These are phyloP conservation scores for Malurus leucopterus DNA, from an alignment of 2,797 vertebrate genomes.

Conservation along the genomic window DNA sequence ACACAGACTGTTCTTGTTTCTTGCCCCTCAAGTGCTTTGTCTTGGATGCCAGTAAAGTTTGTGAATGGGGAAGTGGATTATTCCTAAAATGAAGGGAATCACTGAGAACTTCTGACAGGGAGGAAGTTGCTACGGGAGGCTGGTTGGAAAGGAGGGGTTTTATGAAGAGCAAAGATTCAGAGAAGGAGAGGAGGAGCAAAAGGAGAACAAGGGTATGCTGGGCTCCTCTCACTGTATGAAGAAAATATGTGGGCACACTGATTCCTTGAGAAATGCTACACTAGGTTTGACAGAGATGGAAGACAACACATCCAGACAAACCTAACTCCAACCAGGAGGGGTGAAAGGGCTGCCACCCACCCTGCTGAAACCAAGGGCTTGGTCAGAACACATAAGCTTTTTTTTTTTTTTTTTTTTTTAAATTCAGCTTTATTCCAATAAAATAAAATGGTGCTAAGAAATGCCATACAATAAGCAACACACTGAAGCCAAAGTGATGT, in stretches of 20 bases:
- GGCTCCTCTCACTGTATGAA: background rate
- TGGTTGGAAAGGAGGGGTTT: background rate
- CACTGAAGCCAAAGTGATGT: background rate
- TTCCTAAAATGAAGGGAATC: background rate
- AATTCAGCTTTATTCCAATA: background rate
- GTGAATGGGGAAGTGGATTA: background rate
- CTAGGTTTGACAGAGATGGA: background rate
- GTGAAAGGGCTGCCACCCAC: background rate
- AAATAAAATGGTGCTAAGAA: background rate
- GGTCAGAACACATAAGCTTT: background rate
- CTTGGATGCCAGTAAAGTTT: background rate
- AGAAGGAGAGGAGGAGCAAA: background rate
- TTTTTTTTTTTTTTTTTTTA: background rate
- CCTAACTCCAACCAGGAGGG: background rate
- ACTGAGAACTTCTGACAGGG: background rate
- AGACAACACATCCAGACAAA: background rate
- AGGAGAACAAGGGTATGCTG: background rate
- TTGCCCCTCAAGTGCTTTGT: background rate
- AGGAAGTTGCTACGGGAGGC: background rate
- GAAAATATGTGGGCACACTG: background rate
- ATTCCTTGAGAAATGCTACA: background rate
- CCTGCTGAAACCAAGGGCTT: background rate
- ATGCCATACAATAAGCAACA: background rate
- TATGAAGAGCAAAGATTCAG: background rate
- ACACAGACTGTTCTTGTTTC: background rate